These are phyloP conservation scores for Metallyticus violacea DNA, from an alignment of 2,888 invertebrate species.

Conservation along the genomic window DNA sequence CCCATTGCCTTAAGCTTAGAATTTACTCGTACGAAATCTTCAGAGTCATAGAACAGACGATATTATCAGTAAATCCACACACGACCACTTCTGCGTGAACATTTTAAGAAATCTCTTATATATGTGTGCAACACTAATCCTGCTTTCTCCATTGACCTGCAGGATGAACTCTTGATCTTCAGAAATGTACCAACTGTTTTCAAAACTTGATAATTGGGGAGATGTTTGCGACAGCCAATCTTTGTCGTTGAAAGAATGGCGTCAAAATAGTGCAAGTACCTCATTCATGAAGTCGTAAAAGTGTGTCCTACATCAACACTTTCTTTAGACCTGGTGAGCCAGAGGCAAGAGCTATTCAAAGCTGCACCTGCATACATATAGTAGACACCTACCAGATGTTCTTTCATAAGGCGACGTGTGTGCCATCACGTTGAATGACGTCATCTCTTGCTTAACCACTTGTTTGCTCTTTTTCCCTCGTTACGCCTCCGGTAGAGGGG, in stretches of 20 bases:
- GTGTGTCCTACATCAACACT: neutral
- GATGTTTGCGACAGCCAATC: neutral
- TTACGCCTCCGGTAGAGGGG: neutral
- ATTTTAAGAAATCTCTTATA: too few relatives aligned
- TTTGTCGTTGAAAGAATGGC: neutral
- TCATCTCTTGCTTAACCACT: conserved; percentile 4
- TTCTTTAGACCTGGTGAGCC: neutral
- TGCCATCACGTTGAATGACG: neutral
- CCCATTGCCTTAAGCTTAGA: too few relatives aligned
- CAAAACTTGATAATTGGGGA: too few relatives aligned
- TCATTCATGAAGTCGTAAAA: neutral
- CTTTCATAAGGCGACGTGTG: neutral
- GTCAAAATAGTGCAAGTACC: neutral
- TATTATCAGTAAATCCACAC: too few relatives aligned
- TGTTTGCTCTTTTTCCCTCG: neutral
- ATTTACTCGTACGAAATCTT: too few relatives aligned
- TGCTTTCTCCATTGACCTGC: too few relatives aligned
- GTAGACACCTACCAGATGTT: neutral
- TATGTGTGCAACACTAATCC: too few relatives aligned
- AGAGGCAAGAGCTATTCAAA: neutral
- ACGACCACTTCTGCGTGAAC: too few relatives aligned
- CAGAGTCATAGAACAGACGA: too few relatives aligned
- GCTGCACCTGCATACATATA: neutral
- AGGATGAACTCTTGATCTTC: too few relatives aligned
- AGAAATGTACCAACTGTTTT: too few relatives aligned